Percentiles rank a stretch among this genome's conserved stretches.
Conservation (phyloP, 2,113 vertebrate species). For the Pagrus major region DNA sequence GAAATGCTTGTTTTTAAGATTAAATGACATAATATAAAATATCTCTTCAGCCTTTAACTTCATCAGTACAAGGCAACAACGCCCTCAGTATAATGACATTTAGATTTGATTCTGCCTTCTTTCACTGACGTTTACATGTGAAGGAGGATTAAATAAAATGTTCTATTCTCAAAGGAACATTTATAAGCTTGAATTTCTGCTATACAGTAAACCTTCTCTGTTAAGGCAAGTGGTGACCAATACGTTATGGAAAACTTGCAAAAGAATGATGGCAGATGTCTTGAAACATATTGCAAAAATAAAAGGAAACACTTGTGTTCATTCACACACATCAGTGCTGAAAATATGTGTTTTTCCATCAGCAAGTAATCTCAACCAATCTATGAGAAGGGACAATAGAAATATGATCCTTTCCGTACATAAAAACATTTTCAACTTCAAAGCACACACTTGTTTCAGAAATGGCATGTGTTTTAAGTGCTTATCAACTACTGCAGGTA, state of each 20-base stretch:
- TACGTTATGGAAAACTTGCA: constrained; percentile 54
- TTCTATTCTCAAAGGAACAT: constrained; percentile 50
- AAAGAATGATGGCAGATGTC: constrained; percentile 47
- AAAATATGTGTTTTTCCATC: constrained; percentile 17
- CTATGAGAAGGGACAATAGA: constrained; percentile 8
- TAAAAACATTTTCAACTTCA: constrained; percentile 21
- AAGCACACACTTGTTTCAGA: constrained; percentile 14
- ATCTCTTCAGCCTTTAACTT: constrained; percentile 21
- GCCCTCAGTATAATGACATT: constrained; percentile 11
- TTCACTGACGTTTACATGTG: constrained; percentile 17
- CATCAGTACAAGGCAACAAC: background rate
- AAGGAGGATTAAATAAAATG: constrained; percentile 38
- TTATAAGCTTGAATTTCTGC: constrained; percentile 51
- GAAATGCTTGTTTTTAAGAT: constrained; percentile 17
- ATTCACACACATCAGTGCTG: constrained; percentile 11
- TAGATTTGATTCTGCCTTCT: constrained; percentile 8
- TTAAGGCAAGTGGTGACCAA: constrained; percentile 85
- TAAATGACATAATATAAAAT: constrained; percentile 45
- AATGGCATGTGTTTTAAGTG: constrained; percentile 3
- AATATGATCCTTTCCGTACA: constrained; percentile 14
- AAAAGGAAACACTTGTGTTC: constrained; percentile 8
- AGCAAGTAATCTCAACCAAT: constrained; percentile 26
- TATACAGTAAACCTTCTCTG: constrained; percentile 62
- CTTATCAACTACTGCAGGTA: constrained; percentile 7
- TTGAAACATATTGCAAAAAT: constrained; percentile 32